Evolutionary conservation across 2,113 vertebrate species (phyloP), one percentile per base, ranked within the genome.

Genomic region (Megaceryle maxima): DNA sequence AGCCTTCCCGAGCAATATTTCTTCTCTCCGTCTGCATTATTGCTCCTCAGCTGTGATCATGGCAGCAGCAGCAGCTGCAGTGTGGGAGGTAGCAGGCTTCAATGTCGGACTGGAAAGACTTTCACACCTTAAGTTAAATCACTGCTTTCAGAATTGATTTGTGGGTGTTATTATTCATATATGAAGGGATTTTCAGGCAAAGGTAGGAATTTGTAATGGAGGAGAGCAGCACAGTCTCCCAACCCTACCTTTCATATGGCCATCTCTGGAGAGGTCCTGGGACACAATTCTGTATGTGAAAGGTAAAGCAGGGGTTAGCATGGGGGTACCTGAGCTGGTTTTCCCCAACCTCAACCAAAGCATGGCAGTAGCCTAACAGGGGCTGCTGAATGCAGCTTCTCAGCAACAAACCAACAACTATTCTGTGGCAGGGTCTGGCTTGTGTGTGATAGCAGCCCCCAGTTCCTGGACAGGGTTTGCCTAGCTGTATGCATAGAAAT

Each of bases 121-220:
- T 94, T 77, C 79, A 53, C 85, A 76, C 29, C 35, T 81, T 33
- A 10, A 11, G 20, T 81, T 67, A 78, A 90, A 94, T 43, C 39
- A 37, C 28, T 46, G 22, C 51, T 92, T 92, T 78, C 21, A n/a
- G 48, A 62, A 53, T 22, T 81, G 43, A 84, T 92, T 95, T 92
- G 77, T 85, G 50, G 62, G 10, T 12, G 21, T 50, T 29, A 77
- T 83, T 92, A 83, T n/a, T 63, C n/a, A 16, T 31, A 63, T 26
- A 18, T 2, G 0, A 41, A 62, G 20, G 16, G 44, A 15, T 53
- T 83, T 81, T 57, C 87, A 55, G 55, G 55, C 9, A 39, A 80
- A 73, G 10, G 2, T 18, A n/a, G 10, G 64, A 3, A 3, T 69
- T 76, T 74, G 14, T 53, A 62, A 48, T 10, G 18, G 29, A 69